phyloP scores from a whole-genome alignment of 2,888 invertebrate genomes.

The Tuberolachnus salignus region DNA sequence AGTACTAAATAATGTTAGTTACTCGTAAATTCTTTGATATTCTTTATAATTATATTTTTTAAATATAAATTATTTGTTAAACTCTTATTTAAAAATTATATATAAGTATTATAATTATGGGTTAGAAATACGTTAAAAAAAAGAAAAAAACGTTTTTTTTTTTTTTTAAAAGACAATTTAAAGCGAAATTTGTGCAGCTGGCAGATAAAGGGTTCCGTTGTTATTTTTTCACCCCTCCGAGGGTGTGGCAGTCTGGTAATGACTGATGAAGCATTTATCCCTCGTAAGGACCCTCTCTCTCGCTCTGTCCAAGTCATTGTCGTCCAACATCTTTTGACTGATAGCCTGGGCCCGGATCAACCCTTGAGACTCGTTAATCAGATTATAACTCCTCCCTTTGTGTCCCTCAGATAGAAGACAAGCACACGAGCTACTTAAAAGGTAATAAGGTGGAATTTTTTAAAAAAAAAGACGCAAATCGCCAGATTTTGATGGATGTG shows the following conservation, averaged over 20 bases:
- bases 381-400: constrained; percentile 53
- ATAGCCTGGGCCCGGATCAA: constrained; percentile 52
- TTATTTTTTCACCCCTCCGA: constrained; percentile 45
- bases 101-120: neutral
- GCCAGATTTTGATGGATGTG: constrained; percentile 36
- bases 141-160: constrained; percentile 38
- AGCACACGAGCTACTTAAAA: constrained; percentile 33
- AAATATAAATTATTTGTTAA: no score
- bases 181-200: constrained; percentile 50
- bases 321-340: constrained; percentile 56
- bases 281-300: constrained; percentile 45
- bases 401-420: constrained; percentile 33
- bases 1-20: no score
- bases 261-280: constrained; percentile 57
- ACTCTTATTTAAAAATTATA: neutral
- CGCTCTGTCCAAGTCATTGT: constrained; percentile 52
- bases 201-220: constrained; percentile 53
- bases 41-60: no score
- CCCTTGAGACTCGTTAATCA: constrained; percentile 55
- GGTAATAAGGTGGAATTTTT: constrained; percentile 49
- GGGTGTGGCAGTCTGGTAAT: constrained; percentile 56
- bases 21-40: no score
- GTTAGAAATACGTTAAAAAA: constrained; percentile 21
- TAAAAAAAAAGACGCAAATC: constrained; percentile 30
- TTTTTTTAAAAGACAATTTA: constrained; percentile 53